A percentile compares a stretch with the other conserved stretches of the same genome.
Evolutionary conservation across 2,113 vertebrate species (phyloP).

Genomic region (Dryoscopus gambensis): DNA sequence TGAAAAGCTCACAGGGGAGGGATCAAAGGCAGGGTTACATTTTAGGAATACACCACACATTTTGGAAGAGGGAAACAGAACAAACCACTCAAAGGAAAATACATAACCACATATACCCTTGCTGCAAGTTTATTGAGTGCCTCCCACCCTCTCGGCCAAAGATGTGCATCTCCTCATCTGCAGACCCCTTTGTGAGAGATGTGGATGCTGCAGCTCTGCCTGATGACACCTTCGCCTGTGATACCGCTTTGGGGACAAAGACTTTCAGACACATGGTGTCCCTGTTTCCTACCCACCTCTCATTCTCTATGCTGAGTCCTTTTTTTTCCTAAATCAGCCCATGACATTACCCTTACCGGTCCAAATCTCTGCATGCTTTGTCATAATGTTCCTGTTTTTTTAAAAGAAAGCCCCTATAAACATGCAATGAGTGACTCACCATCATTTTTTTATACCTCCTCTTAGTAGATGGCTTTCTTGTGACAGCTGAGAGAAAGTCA

Average conservation of each 20-base stretch:
- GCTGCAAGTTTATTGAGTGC: fast-evolving
- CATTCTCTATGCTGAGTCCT: background rate
- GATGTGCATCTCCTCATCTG: fast-evolving
- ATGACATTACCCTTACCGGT: background rate
- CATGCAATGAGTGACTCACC: background rate
- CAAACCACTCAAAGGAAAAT: too few species aligned
- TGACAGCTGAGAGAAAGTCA: background rate
- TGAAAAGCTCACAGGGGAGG: too few species aligned
- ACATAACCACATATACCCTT: too few species aligned
- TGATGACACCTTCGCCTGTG: fast-evolving
- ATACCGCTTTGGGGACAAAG: background rate
- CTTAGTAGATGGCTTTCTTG: background rate
- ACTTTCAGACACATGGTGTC: fast-evolving
- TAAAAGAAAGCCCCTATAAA: background rate
- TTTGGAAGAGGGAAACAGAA: too few species aligned
- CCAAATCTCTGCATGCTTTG: background rate
- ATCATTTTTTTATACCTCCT: background rate
- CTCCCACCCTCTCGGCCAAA: background rate
- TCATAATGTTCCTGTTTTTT: background rate
- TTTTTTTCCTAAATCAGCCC: background rate
- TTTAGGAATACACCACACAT: too few species aligned
- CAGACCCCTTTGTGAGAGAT: fast-evolving
- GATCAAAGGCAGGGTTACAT: too few species aligned
- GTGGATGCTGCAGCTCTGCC: background rate
- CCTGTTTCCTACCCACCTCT: background rate